Percentiles rank a stretch among this genome's conserved stretches.
phyloP scores from a whole-genome alignment of 2,113 vertebrate species.

The Ceyx melanurus region DNA sequence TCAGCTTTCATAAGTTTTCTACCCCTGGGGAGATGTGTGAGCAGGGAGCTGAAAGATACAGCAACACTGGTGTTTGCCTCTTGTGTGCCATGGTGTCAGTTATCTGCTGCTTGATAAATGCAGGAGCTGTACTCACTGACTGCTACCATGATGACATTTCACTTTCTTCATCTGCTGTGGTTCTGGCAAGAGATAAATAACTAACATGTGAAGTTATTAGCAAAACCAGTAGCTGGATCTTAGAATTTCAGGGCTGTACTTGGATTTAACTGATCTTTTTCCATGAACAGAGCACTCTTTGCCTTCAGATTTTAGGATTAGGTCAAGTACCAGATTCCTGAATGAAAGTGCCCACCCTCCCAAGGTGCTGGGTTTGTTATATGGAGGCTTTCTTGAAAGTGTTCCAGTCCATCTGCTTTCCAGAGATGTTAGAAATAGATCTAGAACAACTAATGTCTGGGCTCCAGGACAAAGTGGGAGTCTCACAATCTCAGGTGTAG shows the following conservation, averaged over 20 bases:
- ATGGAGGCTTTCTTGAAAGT: background rate
- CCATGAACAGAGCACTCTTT: background rate
- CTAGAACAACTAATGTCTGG: background rate
- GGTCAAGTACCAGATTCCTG: background rate
- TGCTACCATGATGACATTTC: conserved; percentile 36
- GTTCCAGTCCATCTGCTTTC: background rate
- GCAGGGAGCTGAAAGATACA: conserved; percentile 20
- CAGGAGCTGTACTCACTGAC: conserved; percentile 11
- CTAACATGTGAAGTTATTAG: background rate
- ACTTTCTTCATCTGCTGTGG: conserved; percentile 39
- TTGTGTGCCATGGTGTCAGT: conserved; percentile 49
- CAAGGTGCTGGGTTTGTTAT: background rate
- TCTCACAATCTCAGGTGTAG: background rate
- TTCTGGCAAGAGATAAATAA: conserved; percentile 43
- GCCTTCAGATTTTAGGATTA: background rate
- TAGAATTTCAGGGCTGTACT: background rate
- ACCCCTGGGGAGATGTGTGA: background rate
- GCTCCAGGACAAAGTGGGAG: background rate
- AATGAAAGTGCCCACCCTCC: background rate
- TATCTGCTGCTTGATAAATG: conserved; percentile 51
- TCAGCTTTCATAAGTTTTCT: conserved; percentile 44
- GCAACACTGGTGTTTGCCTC: conserved; percentile 27
- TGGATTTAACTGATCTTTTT: background rate
- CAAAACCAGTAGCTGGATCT: background rate
- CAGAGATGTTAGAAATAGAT: background rate